Conservation (phyloP, 2,797 vertebrate species). For the Notoglanidium macrostoma region DNA sequence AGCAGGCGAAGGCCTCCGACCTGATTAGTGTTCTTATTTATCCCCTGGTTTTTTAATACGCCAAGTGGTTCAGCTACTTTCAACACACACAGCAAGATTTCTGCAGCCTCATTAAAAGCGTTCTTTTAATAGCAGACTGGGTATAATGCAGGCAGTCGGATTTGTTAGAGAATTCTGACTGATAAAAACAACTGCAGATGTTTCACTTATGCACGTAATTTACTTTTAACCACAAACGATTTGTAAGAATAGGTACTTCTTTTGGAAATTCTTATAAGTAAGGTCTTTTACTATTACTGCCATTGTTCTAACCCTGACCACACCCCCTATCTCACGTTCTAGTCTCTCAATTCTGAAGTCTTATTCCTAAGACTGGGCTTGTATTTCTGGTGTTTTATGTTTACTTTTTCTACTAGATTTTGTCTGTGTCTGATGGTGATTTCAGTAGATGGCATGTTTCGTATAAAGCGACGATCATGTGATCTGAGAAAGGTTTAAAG, state of each 20-base stretch:
- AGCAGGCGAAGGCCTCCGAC: slow-evolving; percentile 72
- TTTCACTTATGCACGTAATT: not conserved
- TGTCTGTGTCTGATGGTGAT: not conserved
- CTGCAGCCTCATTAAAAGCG: slow-evolving; percentile 51
- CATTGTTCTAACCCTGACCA: not conserved
- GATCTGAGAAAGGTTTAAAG: not conserved
- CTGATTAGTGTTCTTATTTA: slow-evolving; percentile 68
- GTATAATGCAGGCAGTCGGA: slow-evolving; percentile 11
- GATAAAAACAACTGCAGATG: not conserved
- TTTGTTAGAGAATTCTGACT: slow-evolving; percentile 3
- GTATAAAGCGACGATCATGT: not conserved
- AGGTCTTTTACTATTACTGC: not conserved
- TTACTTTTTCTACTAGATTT: not conserved
- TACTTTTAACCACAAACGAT: not conserved
- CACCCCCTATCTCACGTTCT: not conserved
- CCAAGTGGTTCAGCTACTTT: slow-evolving; percentile 63
- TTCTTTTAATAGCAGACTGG: slow-evolving; percentile 32
- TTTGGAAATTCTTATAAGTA: not conserved
- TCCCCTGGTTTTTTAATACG: slow-evolving; percentile 62
- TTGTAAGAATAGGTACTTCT: not conserved
- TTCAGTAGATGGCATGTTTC: not conserved
- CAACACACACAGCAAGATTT: slow-evolving; percentile 54
- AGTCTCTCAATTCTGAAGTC: not conserved
- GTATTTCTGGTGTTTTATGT: not conserved
- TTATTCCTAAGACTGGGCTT: not conserved